Conservation (phyloP, 2,113 vertebrate species). For the Triplophysa dalaica region DNA sequence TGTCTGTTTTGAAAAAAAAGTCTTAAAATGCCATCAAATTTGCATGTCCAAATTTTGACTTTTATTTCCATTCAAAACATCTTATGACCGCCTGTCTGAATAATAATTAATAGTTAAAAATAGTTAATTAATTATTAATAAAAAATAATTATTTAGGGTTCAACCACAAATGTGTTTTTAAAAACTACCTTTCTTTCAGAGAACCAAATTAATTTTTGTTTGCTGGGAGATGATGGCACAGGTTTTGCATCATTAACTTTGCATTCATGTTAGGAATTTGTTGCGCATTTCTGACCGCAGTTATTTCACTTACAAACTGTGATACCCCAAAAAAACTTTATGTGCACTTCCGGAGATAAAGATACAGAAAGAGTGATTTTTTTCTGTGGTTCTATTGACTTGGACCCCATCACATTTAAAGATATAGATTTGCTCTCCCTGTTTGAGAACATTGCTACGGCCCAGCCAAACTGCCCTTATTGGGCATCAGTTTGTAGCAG, state of each 20-base stretch:
- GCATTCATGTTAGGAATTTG: background rate
- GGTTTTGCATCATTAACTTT: background rate
- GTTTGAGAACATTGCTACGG: slow-evolving; percentile 26
- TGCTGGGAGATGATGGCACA: background rate
- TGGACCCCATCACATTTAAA: background rate
- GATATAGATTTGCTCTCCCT: slow-evolving; percentile 9
- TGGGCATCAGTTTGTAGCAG: slow-evolving; percentile 58
- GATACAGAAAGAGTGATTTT: background rate
- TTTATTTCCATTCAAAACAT: too few relatives aligned
- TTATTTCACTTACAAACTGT: background rate
- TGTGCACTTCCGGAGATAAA: background rate
- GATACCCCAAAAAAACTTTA: background rate
- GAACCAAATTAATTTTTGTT: too few relatives aligned
- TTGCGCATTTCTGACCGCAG: background rate
- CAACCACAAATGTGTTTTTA: too few relatives aligned
- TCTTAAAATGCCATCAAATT: too few relatives aligned
- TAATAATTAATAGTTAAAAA: too few relatives aligned
- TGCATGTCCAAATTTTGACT: too few relatives aligned
- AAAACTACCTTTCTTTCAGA: too few relatives aligned
- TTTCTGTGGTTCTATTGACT: slow-evolving; percentile 4
- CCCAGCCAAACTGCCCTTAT: slow-evolving; percentile 55
- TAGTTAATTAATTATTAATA: too few relatives aligned
- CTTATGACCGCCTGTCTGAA: too few relatives aligned
- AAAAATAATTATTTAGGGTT: too few relatives aligned
- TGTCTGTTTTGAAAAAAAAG: background rate